Conservation (phyloP, 2,888 invertebrate genomes). For the Belgica antarctica region DNA sequence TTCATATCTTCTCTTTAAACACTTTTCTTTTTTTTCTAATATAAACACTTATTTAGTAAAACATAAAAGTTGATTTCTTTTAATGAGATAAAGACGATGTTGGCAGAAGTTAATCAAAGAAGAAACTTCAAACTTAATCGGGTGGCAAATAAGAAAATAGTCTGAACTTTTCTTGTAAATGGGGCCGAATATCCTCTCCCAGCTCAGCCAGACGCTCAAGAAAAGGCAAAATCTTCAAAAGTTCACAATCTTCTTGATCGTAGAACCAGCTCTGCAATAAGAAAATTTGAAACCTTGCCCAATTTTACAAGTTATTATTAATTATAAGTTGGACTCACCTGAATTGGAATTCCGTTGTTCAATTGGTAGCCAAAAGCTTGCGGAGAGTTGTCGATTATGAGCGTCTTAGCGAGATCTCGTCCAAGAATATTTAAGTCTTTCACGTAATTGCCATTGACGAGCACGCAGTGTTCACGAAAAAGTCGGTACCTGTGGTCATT, state of each 20-base stretch:
- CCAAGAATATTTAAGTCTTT: conserved; percentile 93
- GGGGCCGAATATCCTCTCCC: conserved; percentile 89
- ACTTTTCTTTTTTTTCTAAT: no score
- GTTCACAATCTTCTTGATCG: conserved; percentile 82
- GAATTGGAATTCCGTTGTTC: conserved; percentile 95
- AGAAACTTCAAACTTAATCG: conserved; percentile 5
- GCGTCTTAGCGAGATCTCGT: conserved; percentile 82
- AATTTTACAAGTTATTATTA: no score
- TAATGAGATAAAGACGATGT: conserved; percentile 13
- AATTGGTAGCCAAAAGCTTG: conserved; percentile 89
- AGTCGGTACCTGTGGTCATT: conserved; percentile 63
- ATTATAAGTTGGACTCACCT: conserved; percentile 17
- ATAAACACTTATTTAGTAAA: background rate
- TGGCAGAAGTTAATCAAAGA: background rate
- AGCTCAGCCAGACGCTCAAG: conserved; percentile 78
- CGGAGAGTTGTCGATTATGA: conserved; percentile 85
- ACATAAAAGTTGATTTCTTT: background rate
- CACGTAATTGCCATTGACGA: conserved; percentile 93
- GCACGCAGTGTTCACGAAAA: conserved; percentile 93
- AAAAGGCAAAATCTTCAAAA: conserved; percentile 88
- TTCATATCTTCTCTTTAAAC: no score
- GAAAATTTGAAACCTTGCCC: background rate
- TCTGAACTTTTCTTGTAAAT: conserved; percentile 85
- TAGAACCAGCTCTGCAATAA: conserved; percentile 84
- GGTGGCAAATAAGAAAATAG: conserved; percentile 31